Base-by-base conservation (phyloP, 2,797 vertebrate genomes). In the Poecilia gillii region DNA sequence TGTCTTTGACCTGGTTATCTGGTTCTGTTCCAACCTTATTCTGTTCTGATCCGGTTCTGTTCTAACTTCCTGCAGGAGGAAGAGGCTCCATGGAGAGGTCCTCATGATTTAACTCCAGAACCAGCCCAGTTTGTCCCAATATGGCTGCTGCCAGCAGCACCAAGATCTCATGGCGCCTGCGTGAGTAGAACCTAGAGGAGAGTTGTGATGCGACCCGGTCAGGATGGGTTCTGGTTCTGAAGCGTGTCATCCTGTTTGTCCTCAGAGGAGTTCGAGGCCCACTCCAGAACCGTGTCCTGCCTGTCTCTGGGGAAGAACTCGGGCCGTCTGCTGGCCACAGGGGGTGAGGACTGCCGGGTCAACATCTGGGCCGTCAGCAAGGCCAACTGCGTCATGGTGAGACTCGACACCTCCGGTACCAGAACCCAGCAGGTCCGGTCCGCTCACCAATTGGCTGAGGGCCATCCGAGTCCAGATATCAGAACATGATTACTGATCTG, bases 331-430 rank as follows among this genome's bases (percentile, higher is more conserved):
- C 93, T 99, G 89, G 98, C 97, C 20, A 99, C 98, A 0, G 98
- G 98, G 0, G 98, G 98, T 74, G 97, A 99, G 23, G 98, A 99
- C 93, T 99, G 97, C 90, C 95, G 95, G 0, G 98, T 99, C 80
- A 99, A 99, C 91, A 95, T 99, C 87, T 99, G 98, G 98, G 96
- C 97, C 1, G 95, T 99, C 80, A 98, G 94, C 96, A 99, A 99
- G 91, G 96, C 97, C 79, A 99, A 98, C 96, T 99, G 98, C 93
- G 97, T 99, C 90, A 99, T 99, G 98, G 98, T 99, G 94, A 77
- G 79, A 39, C 71, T 14, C 59, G 6, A 28, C 47, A 62, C 57
- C 57, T 16, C 28, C 9, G 14, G 57, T 7, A 31, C 28, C 57
- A 14, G 57, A 64, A 31, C 59, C 33, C 59, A 7, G 14, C 31